Evolutionary conservation across 2,888 invertebrate genomes (phyloP).

Genomic region (Rutpela maculata): DNA sequence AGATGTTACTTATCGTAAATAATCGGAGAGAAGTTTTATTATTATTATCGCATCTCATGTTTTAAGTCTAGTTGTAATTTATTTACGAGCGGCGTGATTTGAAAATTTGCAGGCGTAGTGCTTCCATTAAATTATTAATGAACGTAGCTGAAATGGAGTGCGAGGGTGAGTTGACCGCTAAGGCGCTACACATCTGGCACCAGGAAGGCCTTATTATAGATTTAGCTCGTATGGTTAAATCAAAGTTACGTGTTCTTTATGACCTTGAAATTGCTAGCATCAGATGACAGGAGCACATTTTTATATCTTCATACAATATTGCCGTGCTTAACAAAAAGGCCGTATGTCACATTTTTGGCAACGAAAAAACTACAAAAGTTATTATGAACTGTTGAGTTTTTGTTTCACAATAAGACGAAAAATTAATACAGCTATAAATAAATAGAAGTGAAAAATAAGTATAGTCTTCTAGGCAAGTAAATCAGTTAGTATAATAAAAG

Average conservation of each 20-base stretch:
- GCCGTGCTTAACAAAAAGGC: too few species aligned
- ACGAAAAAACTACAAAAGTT: too few species aligned
- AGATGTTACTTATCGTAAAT: background rate
- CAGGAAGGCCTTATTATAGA: slow-evolving; percentile 35
- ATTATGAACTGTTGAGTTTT: too few species aligned
- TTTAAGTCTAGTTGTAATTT: slow-evolving; percentile 48
- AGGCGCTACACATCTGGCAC: slow-evolving; percentile 47
- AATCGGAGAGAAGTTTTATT: slow-evolving; percentile 3
- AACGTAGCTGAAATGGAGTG: slow-evolving; percentile 43
- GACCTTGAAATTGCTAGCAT: background rate
- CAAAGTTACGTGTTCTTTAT: background rate
- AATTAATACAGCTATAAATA: too few species aligned
- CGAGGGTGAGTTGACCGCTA: slow-evolving; percentile 49
- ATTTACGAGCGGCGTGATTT: slow-evolving; percentile 60
- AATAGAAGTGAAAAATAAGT: too few species aligned
- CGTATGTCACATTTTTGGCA: too few species aligned
- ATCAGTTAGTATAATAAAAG: too few species aligned
- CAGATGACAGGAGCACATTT: too few species aligned
- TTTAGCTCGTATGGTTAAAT: slow-evolving; percentile 35
- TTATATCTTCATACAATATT: too few species aligned
- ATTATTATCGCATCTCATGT: slow-evolving; percentile 30
- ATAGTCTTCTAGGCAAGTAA: too few species aligned
- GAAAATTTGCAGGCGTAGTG: slow-evolving; percentile 57
- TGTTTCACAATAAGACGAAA: too few species aligned
- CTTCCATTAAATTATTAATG: slow-evolving; percentile 45